Evolutionary conservation across 2,113 vertebrate genomes (phyloP).

Genomic region (Tricholaema leucomelas): DNA sequence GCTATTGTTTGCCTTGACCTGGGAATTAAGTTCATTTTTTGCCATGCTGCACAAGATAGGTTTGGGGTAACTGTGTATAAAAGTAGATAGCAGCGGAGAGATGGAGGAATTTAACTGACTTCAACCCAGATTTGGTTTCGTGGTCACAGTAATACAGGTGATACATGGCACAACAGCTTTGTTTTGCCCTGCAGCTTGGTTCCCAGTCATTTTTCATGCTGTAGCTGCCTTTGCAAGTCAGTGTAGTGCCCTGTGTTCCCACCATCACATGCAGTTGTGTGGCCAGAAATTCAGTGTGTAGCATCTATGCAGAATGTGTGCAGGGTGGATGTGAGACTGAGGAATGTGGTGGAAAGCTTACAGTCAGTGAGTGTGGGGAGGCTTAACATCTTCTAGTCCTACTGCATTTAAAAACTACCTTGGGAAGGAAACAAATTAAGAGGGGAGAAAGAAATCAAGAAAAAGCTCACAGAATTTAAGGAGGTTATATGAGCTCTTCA

Average conservation of each 20-base stretch:
- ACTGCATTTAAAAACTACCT: background rate
- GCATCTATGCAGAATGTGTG: background rate
- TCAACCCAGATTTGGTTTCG: background rate
- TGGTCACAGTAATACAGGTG: background rate
- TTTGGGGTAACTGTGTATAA: background rate
- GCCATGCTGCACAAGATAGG: background rate
- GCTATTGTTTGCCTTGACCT: background rate
- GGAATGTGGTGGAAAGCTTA: background rate
- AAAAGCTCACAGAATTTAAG: background rate
- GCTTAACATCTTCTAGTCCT: background rate
- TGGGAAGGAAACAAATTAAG: background rate
- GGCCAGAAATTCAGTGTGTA: background rate
- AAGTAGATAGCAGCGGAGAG: background rate
- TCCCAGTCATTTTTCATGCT: background rate
- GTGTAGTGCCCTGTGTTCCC: background rate
- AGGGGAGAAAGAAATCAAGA: background rate
- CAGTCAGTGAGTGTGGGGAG: background rate
- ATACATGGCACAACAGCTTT: background rate
- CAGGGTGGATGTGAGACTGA: accelerated
- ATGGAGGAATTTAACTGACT: background rate
- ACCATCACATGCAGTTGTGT: accelerated
- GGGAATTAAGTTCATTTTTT: background rate
- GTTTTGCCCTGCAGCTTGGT: background rate
- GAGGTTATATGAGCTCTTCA: background rate
- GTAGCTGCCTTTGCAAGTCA: background rate